Conservation (phyloP, 2,113 vertebrate genomes). For the Patagioenas fasciata region DNA sequence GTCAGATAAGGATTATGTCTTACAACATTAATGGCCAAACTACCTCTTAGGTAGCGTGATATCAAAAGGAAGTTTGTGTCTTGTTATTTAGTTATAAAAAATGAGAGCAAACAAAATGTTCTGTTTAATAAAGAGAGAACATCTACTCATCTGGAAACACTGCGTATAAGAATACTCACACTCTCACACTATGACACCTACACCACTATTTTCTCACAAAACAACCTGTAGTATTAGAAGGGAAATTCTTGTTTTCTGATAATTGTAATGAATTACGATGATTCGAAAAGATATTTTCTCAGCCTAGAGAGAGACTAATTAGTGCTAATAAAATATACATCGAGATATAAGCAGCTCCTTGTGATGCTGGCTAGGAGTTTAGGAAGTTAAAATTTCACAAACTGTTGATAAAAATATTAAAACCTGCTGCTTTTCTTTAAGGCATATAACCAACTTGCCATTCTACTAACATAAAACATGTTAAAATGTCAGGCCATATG, state of each 20-base stretch:
- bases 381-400: conserved; percentile 34
- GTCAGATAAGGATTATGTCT: background rate
- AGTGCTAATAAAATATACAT: background rate
- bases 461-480: background rate
- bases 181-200: background rate
- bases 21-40: background rate
- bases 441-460: background rate
- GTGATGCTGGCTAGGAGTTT: background rate
- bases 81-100: background rate
- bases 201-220: conserved; percentile 20
- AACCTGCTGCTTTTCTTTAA: conserved; percentile 29
- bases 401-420: conserved; percentile 32
- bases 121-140: conserved; percentile 33
- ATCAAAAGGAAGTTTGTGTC: background rate
- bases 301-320: background rate
- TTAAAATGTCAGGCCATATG: background rate
- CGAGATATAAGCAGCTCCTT: background rate
- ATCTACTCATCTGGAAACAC: conserved; percentile 35
- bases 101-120: conserved; percentile 5
- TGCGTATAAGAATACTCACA: conserved; percentile 7
- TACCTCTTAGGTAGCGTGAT: background rate
- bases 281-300: conserved; percentile 25
- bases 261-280: conserved; percentile 29
- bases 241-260: conserved; percentile 31
- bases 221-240: conserved; percentile 14